phyloP scores from a whole-genome alignment of 2,888 invertebrate genomes.

The Drosophila stalkeri region DNA sequence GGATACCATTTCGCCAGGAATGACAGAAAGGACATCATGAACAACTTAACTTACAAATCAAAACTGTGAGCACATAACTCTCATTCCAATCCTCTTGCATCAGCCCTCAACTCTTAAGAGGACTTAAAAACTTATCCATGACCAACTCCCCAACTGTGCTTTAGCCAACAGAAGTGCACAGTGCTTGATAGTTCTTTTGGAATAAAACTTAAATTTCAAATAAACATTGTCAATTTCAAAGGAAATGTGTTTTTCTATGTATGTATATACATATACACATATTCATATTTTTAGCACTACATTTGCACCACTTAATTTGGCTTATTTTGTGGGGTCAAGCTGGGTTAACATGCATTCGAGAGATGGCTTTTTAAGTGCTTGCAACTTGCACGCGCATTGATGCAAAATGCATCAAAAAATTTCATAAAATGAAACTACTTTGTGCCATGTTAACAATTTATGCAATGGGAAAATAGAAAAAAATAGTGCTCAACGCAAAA shows the following conservation, averaged over 20 bases:
- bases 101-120: not conserved
- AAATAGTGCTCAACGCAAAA: not conserved
- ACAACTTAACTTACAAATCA: not conserved
- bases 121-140: not conserved
- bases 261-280: not conserved
- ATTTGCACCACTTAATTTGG: not conserved
- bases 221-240: not conserved
- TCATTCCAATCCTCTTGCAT: not conserved
- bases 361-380: not conserved
- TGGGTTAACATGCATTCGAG: not conserved
- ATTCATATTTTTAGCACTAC: not conserved
- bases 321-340: not conserved
- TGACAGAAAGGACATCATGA: not conserved
- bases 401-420: slow-evolving; percentile 1
- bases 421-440: not conserved
- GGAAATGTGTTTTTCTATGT: not conserved
- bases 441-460: not conserved
- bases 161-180: not conserved
- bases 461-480: not conserved
- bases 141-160: not conserved
- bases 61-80: not conserved
- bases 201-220: no score
- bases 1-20: not conserved
- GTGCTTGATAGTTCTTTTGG: no score
- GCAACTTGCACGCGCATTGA: not conserved